Conservation (phyloP, 2,888 invertebrate genomes). For the Drosophila hamatofila region DNA sequence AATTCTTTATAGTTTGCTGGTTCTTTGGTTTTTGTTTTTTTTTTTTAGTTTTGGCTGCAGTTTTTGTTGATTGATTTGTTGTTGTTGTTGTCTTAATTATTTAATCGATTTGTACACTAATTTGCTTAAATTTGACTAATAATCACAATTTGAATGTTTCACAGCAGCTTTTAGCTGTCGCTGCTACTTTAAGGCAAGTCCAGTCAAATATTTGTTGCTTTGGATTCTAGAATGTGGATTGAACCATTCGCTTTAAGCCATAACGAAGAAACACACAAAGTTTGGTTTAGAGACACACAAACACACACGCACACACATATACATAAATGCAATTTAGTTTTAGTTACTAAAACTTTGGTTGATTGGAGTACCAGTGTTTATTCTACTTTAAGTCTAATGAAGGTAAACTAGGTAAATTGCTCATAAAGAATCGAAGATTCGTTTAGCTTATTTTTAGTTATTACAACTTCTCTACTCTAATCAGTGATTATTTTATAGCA, state of each 20-base stretch:
- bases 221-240: slow-evolving; percentile 13
- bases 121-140: slow-evolving; percentile 67
- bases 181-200: slow-evolving; percentile 76
- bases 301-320: background rate
- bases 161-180: slow-evolving; percentile 54
- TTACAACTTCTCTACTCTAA: too few species aligned
- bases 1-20: background rate
- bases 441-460: too few species aligned
- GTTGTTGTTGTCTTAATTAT: slow-evolving; percentile 18
- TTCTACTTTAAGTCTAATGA: too few species aligned
- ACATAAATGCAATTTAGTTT: background rate
- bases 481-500: too few species aligned
- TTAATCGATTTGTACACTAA: slow-evolving; percentile 36
- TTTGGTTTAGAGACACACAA: background rate
- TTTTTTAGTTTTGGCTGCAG: slow-evolving; percentile 13
- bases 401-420: too few species aligned
- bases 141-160: slow-evolving; percentile 66
- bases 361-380: too few species aligned
- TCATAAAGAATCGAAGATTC: too few species aligned
- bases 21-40: background rate
- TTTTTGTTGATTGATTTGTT: slow-evolving; percentile 19
- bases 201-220: slow-evolving; percentile 58
- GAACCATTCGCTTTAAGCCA: background rate
- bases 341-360: too few species aligned
- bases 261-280: background rate